These are phyloP conservation scores for Zaprionus ghesquierei DNA, from an alignment of 1,140 invertebrate genomes.

Conservation along the genomic window DNA sequence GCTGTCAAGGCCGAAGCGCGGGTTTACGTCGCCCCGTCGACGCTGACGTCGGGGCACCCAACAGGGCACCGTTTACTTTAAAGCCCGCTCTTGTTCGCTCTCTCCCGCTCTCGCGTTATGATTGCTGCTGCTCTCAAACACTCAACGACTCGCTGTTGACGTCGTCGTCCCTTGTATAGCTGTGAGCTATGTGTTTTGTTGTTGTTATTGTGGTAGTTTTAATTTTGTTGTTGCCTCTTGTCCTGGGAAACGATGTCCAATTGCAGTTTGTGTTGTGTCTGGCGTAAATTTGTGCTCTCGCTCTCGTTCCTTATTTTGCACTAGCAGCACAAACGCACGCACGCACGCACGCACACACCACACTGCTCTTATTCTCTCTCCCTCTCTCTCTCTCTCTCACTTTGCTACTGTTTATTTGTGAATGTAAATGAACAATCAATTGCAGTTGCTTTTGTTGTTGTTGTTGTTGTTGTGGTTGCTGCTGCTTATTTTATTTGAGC, in stretches of 20 bases:
- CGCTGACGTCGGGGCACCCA: conserved; percentile 10
- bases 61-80: conserved; percentile 23
- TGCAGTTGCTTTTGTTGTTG: neutral
- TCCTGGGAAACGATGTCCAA: conserved; percentile 20
- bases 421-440: conserved; percentile 12
- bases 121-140: neutral
- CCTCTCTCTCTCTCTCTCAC: neutral
- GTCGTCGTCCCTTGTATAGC: neutral
- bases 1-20: conserved; percentile 37
- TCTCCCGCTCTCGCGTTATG: neutral
- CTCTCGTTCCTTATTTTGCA: neutral
- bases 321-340: neutral
- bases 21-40: conserved; percentile 1
- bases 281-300: conserved; percentile 11
- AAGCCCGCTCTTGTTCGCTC: conserved; percentile 7
- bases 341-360: neutral
- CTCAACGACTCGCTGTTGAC: neutral
- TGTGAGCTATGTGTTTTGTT: neutral
- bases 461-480: neutral
- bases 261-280: conserved; percentile 40
- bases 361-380: neutral
- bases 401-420: conserved; percentile 25
- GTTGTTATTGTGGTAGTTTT: neutral
- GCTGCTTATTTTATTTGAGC: conserved; percentile 20
- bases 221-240: neutral